These are phyloP conservation scores for Drosophila paranaensis DNA, from an alignment of 2,888 invertebrate species.

Conservation along the genomic window DNA sequence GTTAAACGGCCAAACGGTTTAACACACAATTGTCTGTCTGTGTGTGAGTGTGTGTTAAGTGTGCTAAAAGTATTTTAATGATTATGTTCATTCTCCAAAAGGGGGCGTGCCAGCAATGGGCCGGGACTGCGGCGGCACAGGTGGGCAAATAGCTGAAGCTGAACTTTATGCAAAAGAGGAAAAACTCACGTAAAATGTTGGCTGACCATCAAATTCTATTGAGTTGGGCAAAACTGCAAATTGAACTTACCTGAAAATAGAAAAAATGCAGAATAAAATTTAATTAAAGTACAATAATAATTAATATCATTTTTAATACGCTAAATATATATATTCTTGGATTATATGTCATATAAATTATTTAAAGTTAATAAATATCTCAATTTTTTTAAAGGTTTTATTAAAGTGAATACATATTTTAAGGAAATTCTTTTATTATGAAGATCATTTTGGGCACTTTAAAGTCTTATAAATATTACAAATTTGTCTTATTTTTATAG, in stretches of 20 bases:
- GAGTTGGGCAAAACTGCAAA: background rate
- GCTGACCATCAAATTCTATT: background rate
- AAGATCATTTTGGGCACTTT: too few relatives aligned
- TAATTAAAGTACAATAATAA: too few relatives aligned
- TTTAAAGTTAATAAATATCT: too few relatives aligned
- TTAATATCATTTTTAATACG: background rate
- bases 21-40: conserved; percentile 68
- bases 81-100: conserved; percentile 11
- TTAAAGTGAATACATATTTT: too few relatives aligned
- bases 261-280: background rate
- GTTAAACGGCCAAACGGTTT: conserved; percentile 67
- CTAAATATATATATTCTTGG: background rate
- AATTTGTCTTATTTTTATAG: too few relatives aligned
- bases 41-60: conserved; percentile 57
- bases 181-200: conserved; percentile 28
- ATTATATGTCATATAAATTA: background rate
- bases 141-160: conserved; percentile 6
- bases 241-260: conserved; percentile 51
- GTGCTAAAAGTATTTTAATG: conserved; percentile 55
- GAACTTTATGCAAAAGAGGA: conserved; percentile 29
- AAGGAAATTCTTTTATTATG: too few relatives aligned
- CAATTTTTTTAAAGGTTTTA: too few relatives aligned
- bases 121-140: background rate
- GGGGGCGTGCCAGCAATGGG: background rate
- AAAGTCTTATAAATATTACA: too few relatives aligned